A percentile compares a stretch with the other conserved stretches of the same genome.
These are phyloP conservation scores for Leuciscus idus DNA, from an alignment of 2,113 vertebrate species.

Conservation along the genomic window DNA sequence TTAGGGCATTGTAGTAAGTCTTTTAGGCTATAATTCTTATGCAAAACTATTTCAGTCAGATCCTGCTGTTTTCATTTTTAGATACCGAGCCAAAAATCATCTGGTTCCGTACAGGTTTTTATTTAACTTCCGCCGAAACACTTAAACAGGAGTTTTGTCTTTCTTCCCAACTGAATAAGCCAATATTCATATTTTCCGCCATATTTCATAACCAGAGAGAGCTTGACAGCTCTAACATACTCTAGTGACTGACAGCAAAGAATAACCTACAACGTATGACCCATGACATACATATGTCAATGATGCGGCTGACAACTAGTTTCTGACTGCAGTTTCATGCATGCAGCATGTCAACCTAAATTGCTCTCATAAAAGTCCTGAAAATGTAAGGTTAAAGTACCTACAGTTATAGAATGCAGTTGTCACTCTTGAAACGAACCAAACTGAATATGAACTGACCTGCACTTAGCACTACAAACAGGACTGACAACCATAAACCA, in stretches of 20 bases:
- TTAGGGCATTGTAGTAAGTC: neutral
- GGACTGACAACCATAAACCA: neutral
- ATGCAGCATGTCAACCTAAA: neutral
- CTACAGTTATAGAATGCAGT: neutral
- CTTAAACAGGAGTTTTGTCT: neutral
- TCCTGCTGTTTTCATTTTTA: neutral
- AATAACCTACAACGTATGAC: neutral
- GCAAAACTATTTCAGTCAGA: neutral
- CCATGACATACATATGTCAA: neutral
- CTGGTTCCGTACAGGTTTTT: neutral
- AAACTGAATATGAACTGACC: neutral
- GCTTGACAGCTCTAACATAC: conserved; percentile 4
- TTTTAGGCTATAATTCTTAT: neutral
- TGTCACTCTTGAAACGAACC: neutral
- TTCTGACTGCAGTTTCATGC: neutral
- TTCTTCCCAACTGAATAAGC: neutral
- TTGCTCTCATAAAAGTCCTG: neutral
- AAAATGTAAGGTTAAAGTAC: neutral
- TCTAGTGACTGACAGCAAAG: conserved; percentile 10
- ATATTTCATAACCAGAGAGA: neutral
- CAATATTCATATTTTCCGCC: neutral
- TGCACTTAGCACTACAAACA: neutral
- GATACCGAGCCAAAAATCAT: neutral
- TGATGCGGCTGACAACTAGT: neutral
- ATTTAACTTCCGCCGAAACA: neutral